Evolutionary conservation across 2,113 vertebrate genomes (phyloP), one percentile per base, ranked within the genome.

Genomic region (Lipotes vexillifer): DNA sequence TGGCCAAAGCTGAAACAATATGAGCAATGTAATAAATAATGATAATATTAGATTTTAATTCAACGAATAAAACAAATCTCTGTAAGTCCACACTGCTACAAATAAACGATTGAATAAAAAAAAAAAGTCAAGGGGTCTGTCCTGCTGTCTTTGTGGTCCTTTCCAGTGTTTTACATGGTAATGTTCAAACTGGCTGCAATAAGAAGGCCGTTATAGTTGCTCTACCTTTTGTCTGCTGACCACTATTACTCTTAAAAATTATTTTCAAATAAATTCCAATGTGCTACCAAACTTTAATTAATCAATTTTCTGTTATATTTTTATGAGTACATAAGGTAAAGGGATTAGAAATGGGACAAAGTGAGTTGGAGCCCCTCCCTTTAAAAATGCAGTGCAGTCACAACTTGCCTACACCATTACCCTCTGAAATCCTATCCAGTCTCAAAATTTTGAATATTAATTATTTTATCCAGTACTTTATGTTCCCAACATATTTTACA

Each of bases 401-500:
- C 11, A 55, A 23, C 66, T 88, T 69, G 55, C n/a, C 27, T 38
- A 72, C 41, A 77, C 84, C 12, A 36, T 92, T 86, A 59, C 61
- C 52, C 44, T 75, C 52, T 21, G 38, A 95, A 97, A 96, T 96
- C 82, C 57, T 81, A 82, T n/a, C 31, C 65, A 72, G 6, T 31
- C 77, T 97, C 93, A 97, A 86, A 97, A 94, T 88, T 95, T 94
- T 96, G 57, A 96, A 93, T 97, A 90, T 86, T 89, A 85, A 90
- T 96, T 93, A 78, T 86, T 86, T 88, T 38, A 96, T 78, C 15
- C n/a, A 82, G 38, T 59, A 52, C 6, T 85, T 68, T 68, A 87
- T 77, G 49, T 68, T 85, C 75, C 74, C 49, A n/a, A 82, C 95
- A 81, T 90, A 65, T 87, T 95, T 92, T 88, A 65, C 41, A 97